Percentiles rank a stretch among this genome's conserved stretches.
phyloP scores from a whole-genome alignment of 1,140 invertebrate species.

The Meteorus sp. region DNA sequence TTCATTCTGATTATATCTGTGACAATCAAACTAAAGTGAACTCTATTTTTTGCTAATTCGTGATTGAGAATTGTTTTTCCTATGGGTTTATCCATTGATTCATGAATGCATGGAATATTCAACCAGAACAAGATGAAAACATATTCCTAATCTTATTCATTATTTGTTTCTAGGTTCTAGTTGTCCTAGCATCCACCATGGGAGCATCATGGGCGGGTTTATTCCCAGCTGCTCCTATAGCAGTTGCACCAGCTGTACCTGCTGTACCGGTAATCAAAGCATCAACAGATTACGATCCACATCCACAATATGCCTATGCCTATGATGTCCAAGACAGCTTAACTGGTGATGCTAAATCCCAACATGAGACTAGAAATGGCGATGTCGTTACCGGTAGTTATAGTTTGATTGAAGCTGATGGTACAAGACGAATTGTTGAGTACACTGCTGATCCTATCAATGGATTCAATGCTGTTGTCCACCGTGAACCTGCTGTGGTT shows the following conservation, averaged over 20 bases:
- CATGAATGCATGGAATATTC: background rate
- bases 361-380: slow-evolving; percentile 66
- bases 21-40: no score
- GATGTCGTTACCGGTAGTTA: slow-evolving; percentile 60
- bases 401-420: slow-evolving; percentile 55
- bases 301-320: slow-evolving; percentile 66
- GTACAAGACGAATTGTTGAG: slow-evolving; percentile 52
- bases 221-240: slow-evolving; percentile 17
- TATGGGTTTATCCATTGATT: no score
- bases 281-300: slow-evolving; percentile 51
- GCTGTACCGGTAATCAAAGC: slow-evolving; percentile 34
- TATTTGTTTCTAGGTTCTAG: slow-evolving; percentile 33
- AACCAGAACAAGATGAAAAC: background rate
- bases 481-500: slow-evolving; percentile 45
- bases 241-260: slow-evolving; percentile 28
- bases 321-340: slow-evolving; percentile 68
- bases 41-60: no score
- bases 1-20: no score
- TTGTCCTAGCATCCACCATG: slow-evolving; percentile 31
- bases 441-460: slow-evolving; percentile 54
- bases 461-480: slow-evolving; percentile 58
- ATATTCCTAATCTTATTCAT: slow-evolving; percentile 1
- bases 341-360: slow-evolving; percentile 69
- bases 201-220: slow-evolving; percentile 31
- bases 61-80: no score